Evolutionary conservation across 1,140 invertebrate species (phyloP).

Genomic region (Leptonema lineaticorne): DNA sequence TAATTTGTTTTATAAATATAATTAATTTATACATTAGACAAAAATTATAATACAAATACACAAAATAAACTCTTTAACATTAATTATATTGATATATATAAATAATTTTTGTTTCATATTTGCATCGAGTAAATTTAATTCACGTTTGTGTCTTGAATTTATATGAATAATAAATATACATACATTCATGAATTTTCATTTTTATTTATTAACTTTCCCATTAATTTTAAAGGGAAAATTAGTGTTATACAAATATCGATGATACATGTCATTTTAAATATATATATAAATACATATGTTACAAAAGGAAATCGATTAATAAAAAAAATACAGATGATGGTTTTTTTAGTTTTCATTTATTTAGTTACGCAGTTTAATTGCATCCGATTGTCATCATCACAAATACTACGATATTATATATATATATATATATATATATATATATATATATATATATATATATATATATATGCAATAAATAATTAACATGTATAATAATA

Average conservation of each 20-base stretch:
- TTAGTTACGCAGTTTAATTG: constrained; percentile 8
- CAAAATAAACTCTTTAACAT: no score
- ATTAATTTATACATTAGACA: no score
- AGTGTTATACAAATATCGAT: neutral
- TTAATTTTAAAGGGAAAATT: no score
- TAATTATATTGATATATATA: no score
- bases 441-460: neutral
- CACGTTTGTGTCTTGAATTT: no score
- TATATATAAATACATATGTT: neutral
- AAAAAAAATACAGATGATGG: neutral
- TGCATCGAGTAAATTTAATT: no score
- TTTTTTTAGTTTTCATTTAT: neutral
- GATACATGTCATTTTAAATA: neutral
- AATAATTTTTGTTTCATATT: no score
- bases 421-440: neutral
- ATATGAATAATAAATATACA: no score
- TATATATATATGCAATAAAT: neutral
- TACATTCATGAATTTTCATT: no score
- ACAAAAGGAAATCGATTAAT: neutral
- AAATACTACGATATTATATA: neutral
- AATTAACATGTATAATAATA: neutral
- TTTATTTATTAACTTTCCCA: no score
- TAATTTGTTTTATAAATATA: no score
- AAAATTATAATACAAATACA: no score
- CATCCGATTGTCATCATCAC: constrained; percentile 16